phyloP scores from a whole-genome alignment of 2,888 invertebrate species.

The Chalcis sispes region DNA sequence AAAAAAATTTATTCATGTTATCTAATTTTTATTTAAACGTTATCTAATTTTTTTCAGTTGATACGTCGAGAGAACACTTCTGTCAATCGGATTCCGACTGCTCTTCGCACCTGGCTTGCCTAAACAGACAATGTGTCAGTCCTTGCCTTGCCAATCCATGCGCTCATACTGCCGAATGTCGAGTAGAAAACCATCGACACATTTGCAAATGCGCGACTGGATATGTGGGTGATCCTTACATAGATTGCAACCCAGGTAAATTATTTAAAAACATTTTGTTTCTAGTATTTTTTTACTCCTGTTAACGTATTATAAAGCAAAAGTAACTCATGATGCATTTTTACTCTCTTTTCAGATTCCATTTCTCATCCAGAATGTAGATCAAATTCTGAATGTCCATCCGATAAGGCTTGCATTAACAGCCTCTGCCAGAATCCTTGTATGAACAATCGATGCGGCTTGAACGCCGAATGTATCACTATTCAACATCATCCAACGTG shows the following conservation, averaged over 20 bases:
- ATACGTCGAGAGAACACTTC: constrained; percentile 76
- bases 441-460: constrained; percentile 87
- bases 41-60: constrained; percentile 36
- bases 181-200: constrained; percentile 85
- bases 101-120: constrained; percentile 83
- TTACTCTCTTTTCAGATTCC: constrained; percentile 69
- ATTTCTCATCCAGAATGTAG: constrained; percentile 82
- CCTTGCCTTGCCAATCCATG: constrained; percentile 87
- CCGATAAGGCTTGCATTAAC: constrained; percentile 87
- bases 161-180: constrained; percentile 87
- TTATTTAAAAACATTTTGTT: not conserved
- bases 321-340: no score
- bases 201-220: constrained; percentile 86
- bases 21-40: not conserved
- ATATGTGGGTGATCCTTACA: constrained; percentile 87
- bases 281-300: no score
- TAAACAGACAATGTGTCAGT: constrained; percentile 85
- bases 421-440: constrained; percentile 90
- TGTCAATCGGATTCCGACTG: constrained; percentile 87
- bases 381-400: constrained; percentile 85
- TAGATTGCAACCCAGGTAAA: constrained; percentile 82
- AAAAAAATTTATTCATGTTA: not conserved
- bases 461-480: constrained; percentile 87
- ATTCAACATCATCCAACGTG: constrained; percentile 88
- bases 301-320: no score